A percentile compares a stretch with the other conserved stretches of the same genome.
Evolutionary conservation across 2,888 invertebrate species (phyloP).

Genomic region (Ceratothoa steindachneri): DNA sequence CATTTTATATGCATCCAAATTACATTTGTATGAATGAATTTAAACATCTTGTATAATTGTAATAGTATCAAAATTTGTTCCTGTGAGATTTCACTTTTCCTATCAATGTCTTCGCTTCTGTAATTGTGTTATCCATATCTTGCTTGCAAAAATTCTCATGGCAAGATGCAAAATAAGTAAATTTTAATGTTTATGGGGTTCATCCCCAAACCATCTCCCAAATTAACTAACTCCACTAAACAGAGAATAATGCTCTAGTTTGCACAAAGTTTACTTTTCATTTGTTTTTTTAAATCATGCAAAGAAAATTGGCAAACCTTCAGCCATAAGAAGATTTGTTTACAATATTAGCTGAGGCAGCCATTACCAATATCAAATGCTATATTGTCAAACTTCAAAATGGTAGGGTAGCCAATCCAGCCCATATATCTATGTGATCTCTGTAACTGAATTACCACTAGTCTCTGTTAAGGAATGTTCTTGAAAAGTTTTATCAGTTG

Average conservation of each 20-base stretch:
- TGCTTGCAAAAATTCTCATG: not conserved
- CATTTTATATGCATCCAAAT: not conserved
- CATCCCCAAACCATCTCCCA: no score
- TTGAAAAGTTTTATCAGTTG: not conserved
- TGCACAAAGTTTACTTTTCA: not conserved
- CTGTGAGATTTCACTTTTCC: not conserved
- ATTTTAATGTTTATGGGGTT: not conserved
- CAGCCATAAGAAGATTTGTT: constrained; percentile 8
- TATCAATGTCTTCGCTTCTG: not conserved
- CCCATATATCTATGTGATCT: not conserved
- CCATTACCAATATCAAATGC: not conserved
- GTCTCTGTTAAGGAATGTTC: not conserved
- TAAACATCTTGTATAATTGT: not conserved
- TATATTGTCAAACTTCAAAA: not conserved
- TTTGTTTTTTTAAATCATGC: not conserved
- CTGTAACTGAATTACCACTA: not conserved
- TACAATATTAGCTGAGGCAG: constrained; percentile 9
- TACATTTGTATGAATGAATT: not conserved
- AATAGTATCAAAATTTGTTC: not conserved
- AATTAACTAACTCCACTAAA: no score
- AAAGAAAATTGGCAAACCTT: constrained; percentile 12
- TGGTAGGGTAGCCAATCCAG: not conserved
- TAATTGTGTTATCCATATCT: not conserved
- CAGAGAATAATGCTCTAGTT: not conserved
- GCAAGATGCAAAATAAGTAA: not conserved